Base-by-base conservation (phyloP, 2,797 vertebrate genomes). In the Rhincodon typus region DNA sequence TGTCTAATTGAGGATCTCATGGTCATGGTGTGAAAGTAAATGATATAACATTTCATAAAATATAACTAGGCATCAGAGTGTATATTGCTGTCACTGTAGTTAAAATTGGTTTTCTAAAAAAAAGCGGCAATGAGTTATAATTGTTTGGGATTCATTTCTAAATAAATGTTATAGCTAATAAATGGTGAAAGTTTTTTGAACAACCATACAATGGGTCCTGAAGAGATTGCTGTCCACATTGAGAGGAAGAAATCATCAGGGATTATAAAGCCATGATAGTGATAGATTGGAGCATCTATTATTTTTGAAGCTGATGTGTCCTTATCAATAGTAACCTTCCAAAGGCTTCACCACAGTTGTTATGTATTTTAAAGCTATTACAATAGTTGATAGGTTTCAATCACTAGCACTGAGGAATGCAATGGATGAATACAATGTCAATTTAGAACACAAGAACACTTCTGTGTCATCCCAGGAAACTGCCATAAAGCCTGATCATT, bases 401-500 rank as follows among this genome's bases (percentile, higher is more conserved):
- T 94, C 70, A 94, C 25, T 95, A 77, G 94, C 70, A 53, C 42
- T 95, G 94, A 77, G 25, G 30, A 95, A 95, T 94, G 69, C 70
- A 94, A 94, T 53, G 94, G 94, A 53, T 46, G 50, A 72, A 77
- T 74, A 74, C 70, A 77, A 34, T 30, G 46, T 72, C 97, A 97
- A 97, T 98, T 96, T 97, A 98, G 98, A 98, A 98, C 97, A 98
- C 98, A 98, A 98, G 97, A 98, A 98, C 98, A 97, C 98, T 98
- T 98, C 97, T 98, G 98, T 98, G 98, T 98, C 98, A 98, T 98
- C 99, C 98, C 98, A 98, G 98, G 98, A 98, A 98, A 98, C 98
- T 98, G 97, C 98, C 97, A 97, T 98, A 98, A 98, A 98, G 97
- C 98, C 98, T 97, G 97, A 99, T 98, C 98, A 98, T 97, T 98